A percentile compares a stretch with the other conserved stretches of the same genome.
phyloP scores from a whole-genome alignment of 2,888 invertebrate species.

The Ennomos fuscantarius region DNA sequence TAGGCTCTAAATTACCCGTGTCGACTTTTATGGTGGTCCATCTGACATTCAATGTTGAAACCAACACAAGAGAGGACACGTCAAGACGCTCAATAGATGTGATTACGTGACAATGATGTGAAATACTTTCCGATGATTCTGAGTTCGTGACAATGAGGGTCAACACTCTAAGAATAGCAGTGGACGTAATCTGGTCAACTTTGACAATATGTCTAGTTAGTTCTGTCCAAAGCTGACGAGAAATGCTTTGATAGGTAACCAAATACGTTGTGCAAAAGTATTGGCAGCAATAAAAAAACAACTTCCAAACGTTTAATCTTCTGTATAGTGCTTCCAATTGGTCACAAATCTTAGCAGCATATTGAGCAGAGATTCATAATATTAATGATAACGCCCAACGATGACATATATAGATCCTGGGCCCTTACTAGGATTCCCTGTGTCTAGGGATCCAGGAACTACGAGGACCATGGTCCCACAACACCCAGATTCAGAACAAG shows the following conservation, averaged over 20 bases:
- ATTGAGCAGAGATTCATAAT: too few relatives aligned
- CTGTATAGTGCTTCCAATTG: too few relatives aligned
- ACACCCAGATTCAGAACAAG: too few relatives aligned
- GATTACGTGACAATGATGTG: constrained; percentile 51
- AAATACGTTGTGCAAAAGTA: background rate
- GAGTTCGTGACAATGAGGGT: constrained; percentile 17
- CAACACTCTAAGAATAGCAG: constrained; percentile 12
- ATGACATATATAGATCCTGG: too few relatives aligned
- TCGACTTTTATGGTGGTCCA: constrained; percentile 69
- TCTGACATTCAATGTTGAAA: constrained; percentile 69
- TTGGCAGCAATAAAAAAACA: background rate
- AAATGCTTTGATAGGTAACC: background rate
- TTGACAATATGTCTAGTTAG: constrained; percentile 16
- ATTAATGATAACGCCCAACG: too few relatives aligned
- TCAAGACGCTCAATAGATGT: constrained; percentile 55
- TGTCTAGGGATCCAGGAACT: too few relatives aligned
- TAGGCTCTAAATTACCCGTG: constrained; percentile 69
- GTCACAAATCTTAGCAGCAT: too few relatives aligned
- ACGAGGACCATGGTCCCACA: too few relatives aligned
- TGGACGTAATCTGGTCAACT: constrained; percentile 12
- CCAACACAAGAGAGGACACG: constrained; percentile 52
- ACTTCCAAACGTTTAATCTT: too few relatives aligned
- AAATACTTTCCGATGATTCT: constrained; percentile 23
- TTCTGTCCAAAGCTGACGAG: constrained; percentile 11
- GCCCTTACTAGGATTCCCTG: too few relatives aligned